Percentiles rank a stretch among this genome's conserved stretches.
Conservation (phyloP, 53 echinoderm and acorn worm genomes). For the Hippasteria phrygiana region DNA sequence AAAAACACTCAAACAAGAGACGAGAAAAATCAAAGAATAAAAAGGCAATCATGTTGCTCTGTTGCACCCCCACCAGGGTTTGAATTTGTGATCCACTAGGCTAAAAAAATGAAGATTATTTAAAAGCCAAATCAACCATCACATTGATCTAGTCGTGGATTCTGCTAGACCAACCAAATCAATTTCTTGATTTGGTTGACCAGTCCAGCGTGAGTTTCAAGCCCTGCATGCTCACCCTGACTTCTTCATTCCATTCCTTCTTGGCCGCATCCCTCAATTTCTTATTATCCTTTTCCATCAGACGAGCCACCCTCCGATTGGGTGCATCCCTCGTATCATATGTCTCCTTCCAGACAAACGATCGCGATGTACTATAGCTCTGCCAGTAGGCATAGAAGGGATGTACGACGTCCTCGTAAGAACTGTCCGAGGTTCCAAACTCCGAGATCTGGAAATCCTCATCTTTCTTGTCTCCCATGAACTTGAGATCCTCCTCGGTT, state of each 20-base stretch:
- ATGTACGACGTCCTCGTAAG: slow-evolving; percentile 92
- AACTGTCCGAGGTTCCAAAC: slow-evolving; percentile 88
- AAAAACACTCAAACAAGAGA: too few species aligned
- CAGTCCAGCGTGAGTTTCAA: too few species aligned
- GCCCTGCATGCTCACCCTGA: slow-evolving; percentile 76
- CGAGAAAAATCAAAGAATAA: too few species aligned
- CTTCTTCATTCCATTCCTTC: slow-evolving; percentile 91
- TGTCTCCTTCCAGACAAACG: slow-evolving; percentile 94
- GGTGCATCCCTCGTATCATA: slow-evolving; percentile 88
- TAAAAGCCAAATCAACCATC: too few species aligned
- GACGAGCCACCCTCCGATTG: slow-evolving; percentile 81
- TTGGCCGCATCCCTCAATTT: slow-evolving; percentile 91
- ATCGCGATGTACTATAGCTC: slow-evolving; percentile 87
- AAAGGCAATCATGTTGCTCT: too few species aligned
- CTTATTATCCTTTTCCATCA: slow-evolving; percentile 99
- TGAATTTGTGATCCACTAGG: too few species aligned
- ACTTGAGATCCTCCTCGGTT: slow-evolving; percentile 81
- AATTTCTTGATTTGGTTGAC: too few species aligned
- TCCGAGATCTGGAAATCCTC: slow-evolving; percentile 76
- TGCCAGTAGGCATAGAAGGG: slow-evolving; percentile 93
- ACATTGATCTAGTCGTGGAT: too few species aligned
- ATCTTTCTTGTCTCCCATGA: slow-evolving; percentile 54
- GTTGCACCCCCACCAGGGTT: too few species aligned
- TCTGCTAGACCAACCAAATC: too few species aligned
- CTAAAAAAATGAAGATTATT: too few species aligned